Evolutionary conservation across 30 jellyfish, hydroid and myxozoan genomes (phyloP), one percentile per base, ranked within the genome.

Genomic region (Cassiopea andromeda): DNA sequence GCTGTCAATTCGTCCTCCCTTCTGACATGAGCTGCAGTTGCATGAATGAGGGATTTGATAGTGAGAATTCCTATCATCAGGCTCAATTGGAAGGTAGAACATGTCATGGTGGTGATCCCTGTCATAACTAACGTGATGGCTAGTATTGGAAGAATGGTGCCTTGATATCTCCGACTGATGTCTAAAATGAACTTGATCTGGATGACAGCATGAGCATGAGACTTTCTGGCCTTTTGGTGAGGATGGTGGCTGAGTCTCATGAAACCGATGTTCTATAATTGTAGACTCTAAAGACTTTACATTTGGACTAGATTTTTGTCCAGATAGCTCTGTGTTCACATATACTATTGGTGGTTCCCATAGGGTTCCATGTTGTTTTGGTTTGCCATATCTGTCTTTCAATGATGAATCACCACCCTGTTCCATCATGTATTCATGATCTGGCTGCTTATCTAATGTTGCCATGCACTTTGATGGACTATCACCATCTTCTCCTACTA

Each of bases 341-440:
- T 81, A 90, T 5, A 90, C 97, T 19, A 90, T 83, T 14, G 97
- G 97, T 46, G 97, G 97, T 48, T 90, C 97, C 97, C 97, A 90
- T 19, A 90, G 68, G n/a, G 97, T 90, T 8, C 92, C 97, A 82
- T 90, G 97, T 44, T 90, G 97, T 72, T 90, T 90, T 38, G 93
- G 91, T 64, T 83, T 82, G 27, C 91, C 97, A 73, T 82, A 90
- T 18, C 91, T 60, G 48, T 82, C 91, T 54, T 81, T 69, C 69
- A 81, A 7, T 46, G 84, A 12, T 27, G 89, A 18, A 43, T 83
- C 91, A 38, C 44, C 19, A 3, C 73, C 85, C 44, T 89, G 90
- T 71, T 75, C 92, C 81, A 72, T 59, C 60, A 73, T 44, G 45
- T 12, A 81, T 5, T 89, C 96, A 61, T 80, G 84, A 5, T 77